Evolutionary conservation across 2,797 vertebrate genomes (phyloP).

Genomic region (Nyctalus aviator): DNA sequence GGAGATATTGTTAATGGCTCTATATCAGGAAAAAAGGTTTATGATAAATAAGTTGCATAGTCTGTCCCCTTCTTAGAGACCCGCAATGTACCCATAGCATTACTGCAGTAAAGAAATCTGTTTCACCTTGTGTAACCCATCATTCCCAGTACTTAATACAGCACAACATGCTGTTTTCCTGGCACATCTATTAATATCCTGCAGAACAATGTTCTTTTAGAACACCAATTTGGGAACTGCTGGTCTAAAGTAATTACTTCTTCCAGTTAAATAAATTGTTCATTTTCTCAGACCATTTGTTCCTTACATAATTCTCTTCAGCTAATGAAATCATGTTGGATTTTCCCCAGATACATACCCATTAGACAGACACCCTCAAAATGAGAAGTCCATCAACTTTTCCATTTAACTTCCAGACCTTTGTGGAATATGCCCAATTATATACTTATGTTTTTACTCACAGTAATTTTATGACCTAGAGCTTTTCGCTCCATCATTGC

Average conservation of each 20-base stretch:
- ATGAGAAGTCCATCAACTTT: constrained; percentile 2
- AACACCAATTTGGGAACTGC: constrained; percentile 80
- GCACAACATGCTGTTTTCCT: constrained; percentile 78
- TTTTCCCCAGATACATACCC: constrained; percentile 64
- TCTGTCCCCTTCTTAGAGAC: constrained; percentile 45
- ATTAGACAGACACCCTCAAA: constrained; percentile 11
- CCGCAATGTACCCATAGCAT: constrained; percentile 51
- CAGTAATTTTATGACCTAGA: constrained; percentile 6
- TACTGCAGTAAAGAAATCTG: constrained; percentile 70
- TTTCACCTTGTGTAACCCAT: constrained; percentile 77
- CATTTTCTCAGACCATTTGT: constrained; percentile 78
- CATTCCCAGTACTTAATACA: constrained; percentile 71
- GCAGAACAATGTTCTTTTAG: constrained; percentile 80
- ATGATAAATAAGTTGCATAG: constrained; percentile 34
- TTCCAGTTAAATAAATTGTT: constrained; percentile 80
- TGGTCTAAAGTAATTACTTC: constrained; percentile 80
- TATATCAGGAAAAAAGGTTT: constrained; percentile 22
- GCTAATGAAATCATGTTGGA: constrained; percentile 67
- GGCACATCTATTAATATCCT: constrained; percentile 81
- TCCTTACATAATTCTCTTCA: constrained; percentile 76
- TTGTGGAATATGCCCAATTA: not conserved
- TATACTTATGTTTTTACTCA: constrained; percentile 32
- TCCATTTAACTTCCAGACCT: constrained; percentile 17
- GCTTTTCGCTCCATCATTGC: not conserved
- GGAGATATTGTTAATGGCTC: not conserved